phyloP scores from a whole-genome alignment of 2,797 vertebrate genomes.

The Centroberyx gerrardi region DNA sequence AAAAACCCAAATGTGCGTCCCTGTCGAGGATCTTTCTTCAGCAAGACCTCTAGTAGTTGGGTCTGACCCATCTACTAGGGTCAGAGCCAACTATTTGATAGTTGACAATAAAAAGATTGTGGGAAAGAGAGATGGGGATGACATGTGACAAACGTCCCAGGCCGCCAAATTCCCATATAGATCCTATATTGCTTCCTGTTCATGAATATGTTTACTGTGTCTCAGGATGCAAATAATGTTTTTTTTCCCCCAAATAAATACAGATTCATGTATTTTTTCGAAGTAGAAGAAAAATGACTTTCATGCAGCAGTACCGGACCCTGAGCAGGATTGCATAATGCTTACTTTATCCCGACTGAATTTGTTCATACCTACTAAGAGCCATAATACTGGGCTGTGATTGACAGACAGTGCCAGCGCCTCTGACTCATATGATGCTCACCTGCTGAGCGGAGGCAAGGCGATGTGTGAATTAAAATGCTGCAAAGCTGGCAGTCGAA shows the following conservation, averaged over 20 bases:
- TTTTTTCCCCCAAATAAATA: too few relatives aligned
- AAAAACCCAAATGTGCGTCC: conserved; percentile 12
- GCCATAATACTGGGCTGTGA: conserved; percentile 35
- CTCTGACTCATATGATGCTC: conserved; percentile 62
- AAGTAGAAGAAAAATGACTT: too few relatives aligned
- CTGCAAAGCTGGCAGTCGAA: conserved; percentile 42
- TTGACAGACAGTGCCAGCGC: conserved; percentile 56
- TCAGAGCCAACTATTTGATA: background rate
- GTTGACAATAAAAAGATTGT: background rate
- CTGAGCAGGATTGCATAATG: background rate
- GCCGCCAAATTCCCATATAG: too few relatives aligned
- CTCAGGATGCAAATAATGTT: too few relatives aligned
- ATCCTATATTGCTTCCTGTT: too few relatives aligned
- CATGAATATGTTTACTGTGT: too few relatives aligned
- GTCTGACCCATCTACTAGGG: too few relatives aligned
- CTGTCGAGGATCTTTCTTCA: too few relatives aligned
- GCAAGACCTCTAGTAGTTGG: too few relatives aligned
- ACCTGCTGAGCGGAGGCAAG: conserved; percentile 49
- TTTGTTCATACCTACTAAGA: conserved; percentile 16
- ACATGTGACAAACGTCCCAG: background rate
- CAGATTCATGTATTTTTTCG: too few relatives aligned
- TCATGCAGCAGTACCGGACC: too few relatives aligned
- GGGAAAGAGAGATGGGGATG: background rate
- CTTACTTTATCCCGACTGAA: conserved; percentile 30
- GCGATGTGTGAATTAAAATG: conserved; percentile 60